A percentile compares a stretch with the other conserved stretches of the same genome.
phyloP scores from a whole-genome alignment of 2,797 vertebrate species.

The Dermochelys coriacea region DNA sequence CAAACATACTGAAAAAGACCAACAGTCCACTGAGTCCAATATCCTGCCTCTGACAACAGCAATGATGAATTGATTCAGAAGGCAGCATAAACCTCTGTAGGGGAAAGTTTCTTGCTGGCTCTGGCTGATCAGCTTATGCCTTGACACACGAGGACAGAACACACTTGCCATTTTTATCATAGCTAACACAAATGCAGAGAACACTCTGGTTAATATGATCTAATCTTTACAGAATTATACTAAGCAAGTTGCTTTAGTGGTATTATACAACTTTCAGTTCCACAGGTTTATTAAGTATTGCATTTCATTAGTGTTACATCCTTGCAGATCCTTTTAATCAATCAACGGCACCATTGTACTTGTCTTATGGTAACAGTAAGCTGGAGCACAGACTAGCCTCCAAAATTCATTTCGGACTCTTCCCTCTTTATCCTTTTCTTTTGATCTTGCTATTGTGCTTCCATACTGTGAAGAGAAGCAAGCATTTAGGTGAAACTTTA shows the following conservation, averaged over 20 bases:
- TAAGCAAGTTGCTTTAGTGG: background rate
- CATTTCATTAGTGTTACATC: background rate
- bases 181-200: background rate
- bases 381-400: background rate
- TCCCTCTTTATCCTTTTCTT: background rate
- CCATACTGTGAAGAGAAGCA: background rate
- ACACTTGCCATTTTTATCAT: background rate
- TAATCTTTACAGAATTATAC: slow-evolving; percentile 24
- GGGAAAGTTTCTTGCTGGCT: slow-evolving; percentile 1
- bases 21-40: background rate
- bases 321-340: background rate
- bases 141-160: background rate
- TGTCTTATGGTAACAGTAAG: background rate
- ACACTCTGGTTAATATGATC: background rate
- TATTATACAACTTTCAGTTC: background rate
- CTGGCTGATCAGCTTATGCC: background rate
- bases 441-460: slow-evolving; percentile 8
- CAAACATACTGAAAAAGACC: background rate
- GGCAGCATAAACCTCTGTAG: slow-evolving; percentile 7
- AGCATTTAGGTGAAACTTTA: background rate
- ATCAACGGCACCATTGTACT: background rate
- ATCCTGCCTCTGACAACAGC: background rate
- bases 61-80: background rate
- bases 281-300: background rate
- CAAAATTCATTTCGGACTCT: background rate